A percentile compares a stretch with the other conserved stretches of the same genome.
These are phyloP conservation scores for Cloeon dipterum DNA, from an alignment of 2,888 invertebrate species.

Conservation along the genomic window DNA sequence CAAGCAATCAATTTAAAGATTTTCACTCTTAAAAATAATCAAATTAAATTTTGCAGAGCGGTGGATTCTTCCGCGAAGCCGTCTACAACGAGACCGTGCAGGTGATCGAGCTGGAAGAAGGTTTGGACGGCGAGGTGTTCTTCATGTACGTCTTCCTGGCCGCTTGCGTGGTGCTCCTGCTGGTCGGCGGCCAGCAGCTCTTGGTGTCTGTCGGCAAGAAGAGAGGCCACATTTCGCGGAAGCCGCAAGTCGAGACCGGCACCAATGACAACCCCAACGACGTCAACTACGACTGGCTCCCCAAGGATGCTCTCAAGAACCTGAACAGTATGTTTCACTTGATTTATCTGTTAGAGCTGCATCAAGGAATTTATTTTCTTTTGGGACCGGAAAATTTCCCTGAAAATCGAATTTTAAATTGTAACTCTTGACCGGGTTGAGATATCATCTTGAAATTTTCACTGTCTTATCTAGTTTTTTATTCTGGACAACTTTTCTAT, in stretches of 20 bases:
- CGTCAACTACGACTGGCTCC: conserved; percentile 97
- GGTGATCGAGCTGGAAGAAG: conserved; percentile 89
- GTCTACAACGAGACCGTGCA: conserved; percentile 96
- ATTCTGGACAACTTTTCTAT: too few relatives aligned
- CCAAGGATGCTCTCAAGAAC: conserved; percentile 65
- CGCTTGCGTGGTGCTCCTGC: conserved; percentile 62
- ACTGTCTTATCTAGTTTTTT: too few relatives aligned
- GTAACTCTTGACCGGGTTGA: too few relatives aligned
- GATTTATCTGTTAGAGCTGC: too few relatives aligned
- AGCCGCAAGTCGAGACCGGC: conserved; percentile 60
- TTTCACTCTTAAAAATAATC: too few relatives aligned
- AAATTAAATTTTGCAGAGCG: conserved; percentile 35
- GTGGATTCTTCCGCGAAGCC: conserved; percentile 51
- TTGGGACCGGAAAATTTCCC: too few relatives aligned
- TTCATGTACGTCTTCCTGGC: conserved; percentile 91
- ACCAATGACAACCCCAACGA: conserved; percentile 59
- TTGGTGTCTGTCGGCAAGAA: conserved; percentile 64
- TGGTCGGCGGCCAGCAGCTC: conserved; percentile 77
- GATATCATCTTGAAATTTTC: too few relatives aligned
- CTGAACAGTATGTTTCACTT: conserved; percentile 20
- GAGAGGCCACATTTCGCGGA: conserved; percentile 22
- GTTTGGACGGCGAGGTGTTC: conserved; percentile 94
- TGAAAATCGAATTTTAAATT: too few relatives aligned
- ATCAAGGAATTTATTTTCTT: too few relatives aligned
- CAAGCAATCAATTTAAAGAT: too few relatives aligned